These are phyloP conservation scores for Drosophila kuntzei DNA, from an alignment of 2,888 invertebrate genomes.

Conservation along the genomic window DNA sequence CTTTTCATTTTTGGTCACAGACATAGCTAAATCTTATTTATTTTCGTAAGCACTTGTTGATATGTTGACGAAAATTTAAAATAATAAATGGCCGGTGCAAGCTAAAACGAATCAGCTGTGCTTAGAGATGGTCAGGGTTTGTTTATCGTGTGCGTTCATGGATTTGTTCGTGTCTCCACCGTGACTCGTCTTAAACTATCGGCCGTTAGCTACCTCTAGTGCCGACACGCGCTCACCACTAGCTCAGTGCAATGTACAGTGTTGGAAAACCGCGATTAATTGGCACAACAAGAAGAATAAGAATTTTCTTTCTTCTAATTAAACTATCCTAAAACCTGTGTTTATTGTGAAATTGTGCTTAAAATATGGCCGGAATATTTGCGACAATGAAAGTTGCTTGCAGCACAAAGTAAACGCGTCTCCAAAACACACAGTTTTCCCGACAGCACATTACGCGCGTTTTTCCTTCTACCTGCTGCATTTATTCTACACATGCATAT, in stretches of 20 bases:
- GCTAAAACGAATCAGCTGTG: background rate
- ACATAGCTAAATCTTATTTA: conserved; percentile 18
- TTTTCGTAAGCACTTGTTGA: background rate
- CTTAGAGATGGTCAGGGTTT: background rate
- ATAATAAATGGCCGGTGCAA: background rate
- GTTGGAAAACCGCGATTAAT: conserved; percentile 19
- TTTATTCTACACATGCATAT: conserved; percentile 65
- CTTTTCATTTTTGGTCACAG: background rate
- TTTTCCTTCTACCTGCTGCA: conserved; percentile 51
- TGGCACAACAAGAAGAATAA: conserved; percentile 21
- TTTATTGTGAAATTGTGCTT: conserved; percentile 3
- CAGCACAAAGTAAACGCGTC: background rate
- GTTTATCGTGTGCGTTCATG: background rate
- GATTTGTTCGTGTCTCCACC: no score
- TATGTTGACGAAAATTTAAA: background rate
- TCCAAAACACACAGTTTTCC: background rate
- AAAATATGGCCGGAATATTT: background rate
- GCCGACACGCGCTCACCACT: conserved; percentile 5
- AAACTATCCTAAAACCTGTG: conserved; percentile 4
- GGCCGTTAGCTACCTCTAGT: background rate
- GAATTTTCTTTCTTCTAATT: conserved; percentile 13
- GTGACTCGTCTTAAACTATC: background rate
- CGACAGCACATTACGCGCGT: conserved; percentile 35
- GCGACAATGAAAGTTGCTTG: background rate
- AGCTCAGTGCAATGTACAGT: conserved; percentile 14